Evolutionary conservation across 2,888 invertebrate species (phyloP), one percentile per base, ranked within the genome.

Genomic region (Napeogenes sylphis): DNA sequence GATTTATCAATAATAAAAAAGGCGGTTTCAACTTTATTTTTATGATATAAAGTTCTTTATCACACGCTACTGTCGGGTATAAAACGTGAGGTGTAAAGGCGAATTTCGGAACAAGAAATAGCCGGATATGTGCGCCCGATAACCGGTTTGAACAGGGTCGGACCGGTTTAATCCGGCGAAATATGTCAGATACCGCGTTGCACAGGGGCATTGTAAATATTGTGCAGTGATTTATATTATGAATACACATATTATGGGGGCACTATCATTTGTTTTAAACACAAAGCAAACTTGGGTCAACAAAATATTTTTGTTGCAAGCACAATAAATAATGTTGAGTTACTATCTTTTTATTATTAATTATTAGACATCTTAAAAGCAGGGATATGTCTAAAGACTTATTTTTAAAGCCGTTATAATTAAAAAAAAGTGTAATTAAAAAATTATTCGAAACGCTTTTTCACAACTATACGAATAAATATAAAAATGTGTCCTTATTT

Each of bases 141-240:
- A 76, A 74, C 76, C 72, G 70, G 75, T 70, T 75, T 65, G 68
- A 71, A 63, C 71, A 72, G 70, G 75, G 69, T 75, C 65, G 68
- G 71, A 63, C 71, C 71, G 74, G 75, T 73, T 75, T 73, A 73
- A 76, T 74, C 79, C 73, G 72, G 71, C 68, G 71, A 70, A 72
- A 71, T 71, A 66, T 70, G 73, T 73, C 70, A 71, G 77, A 74
- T 79, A 76, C 8, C 51, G 51, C 30, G 30, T 21, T 30, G 21
- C 21, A 30, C 47, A 35, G 35, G 47, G 47, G 47, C 47, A 30
- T 14, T 51, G 51, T 51, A 30, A 30, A 51, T 21, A 30, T 51
- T 30, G n/a, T 12, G 30, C 10, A 30, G 30, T 51, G 51, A 51
- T 51, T 51, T 51, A 51, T 51, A 51, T 30, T 51, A 51, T 51